phyloP scores from a whole-genome alignment of 2,888 invertebrate genomes.

The Rhaphigaster nebulosa region DNA sequence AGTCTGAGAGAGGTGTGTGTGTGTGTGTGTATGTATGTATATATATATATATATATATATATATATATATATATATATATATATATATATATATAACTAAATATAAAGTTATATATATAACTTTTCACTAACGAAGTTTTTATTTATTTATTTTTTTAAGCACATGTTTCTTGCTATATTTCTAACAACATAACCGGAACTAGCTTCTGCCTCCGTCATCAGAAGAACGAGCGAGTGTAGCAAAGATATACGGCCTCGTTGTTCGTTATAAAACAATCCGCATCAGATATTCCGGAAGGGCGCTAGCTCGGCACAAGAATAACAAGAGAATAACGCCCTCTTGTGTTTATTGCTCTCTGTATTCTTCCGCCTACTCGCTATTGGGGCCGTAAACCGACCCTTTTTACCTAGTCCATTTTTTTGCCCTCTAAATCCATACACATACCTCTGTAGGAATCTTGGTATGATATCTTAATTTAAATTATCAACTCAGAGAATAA shows the following conservation, averaged over 20 bases:
- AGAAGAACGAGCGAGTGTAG: neutral
- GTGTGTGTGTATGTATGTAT: too few species aligned
- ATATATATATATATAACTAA: too few species aligned
- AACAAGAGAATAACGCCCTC: conserved; percentile 15
- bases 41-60: too few species aligned
- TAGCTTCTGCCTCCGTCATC: too few species aligned
- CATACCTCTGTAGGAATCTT: too few species aligned
- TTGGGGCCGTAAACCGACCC: neutral
- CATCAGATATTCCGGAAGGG: conserved; percentile 32
- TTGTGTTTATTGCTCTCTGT: conserved; percentile 11
- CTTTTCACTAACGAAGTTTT: too few species aligned
- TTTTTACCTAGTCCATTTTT: neutral
- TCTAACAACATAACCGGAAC: neutral
- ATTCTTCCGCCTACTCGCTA: conserved; percentile 13
- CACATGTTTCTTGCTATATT: neutral
- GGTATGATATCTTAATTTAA: too few species aligned
- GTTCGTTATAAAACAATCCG: conserved; percentile 4
- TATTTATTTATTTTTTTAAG: too few species aligned
- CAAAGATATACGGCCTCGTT: neutral
- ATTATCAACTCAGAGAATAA: too few species aligned
- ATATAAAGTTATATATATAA: too few species aligned
- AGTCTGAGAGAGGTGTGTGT: too few species aligned
- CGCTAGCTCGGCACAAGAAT: neutral
- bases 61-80: too few species aligned
- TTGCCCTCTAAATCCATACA: neutral